These are phyloP conservation scores for Lepus americanus DNA, from an alignment of 2,113 vertebrate species.

Conservation along the genomic window DNA sequence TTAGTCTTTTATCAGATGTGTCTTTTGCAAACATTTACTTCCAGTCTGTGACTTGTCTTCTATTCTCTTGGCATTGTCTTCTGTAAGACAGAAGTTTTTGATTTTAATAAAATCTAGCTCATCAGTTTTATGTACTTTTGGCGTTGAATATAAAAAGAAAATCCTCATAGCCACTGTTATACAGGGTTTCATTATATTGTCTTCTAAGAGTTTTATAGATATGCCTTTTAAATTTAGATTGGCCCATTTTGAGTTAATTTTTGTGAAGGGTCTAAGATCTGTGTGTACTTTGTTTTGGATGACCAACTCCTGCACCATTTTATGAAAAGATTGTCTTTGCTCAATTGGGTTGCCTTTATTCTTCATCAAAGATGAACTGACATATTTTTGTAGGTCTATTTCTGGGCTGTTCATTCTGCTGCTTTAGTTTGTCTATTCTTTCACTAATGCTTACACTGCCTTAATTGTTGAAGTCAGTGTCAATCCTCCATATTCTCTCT, in stretches of 20 bases:
- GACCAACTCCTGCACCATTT: neutral
- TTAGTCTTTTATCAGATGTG: neutral
- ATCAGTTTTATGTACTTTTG: neutral
- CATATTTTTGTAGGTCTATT: neutral
- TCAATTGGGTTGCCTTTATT: neutral
- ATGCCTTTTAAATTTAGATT: neutral
- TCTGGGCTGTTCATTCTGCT: neutral
- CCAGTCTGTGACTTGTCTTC: neutral
- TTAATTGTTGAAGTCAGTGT: neutral
- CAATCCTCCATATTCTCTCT: neutral
- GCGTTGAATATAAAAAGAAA: neutral
- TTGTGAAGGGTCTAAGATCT: neutral
- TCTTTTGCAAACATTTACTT: neutral
- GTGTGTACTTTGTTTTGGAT: neutral
- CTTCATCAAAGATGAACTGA: neutral
- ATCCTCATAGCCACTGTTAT: neutral
- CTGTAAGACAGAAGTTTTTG: neutral
- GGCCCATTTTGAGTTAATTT: neutral
- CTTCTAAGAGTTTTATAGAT: neutral
- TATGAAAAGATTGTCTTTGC: neutral
- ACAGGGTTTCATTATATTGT: neutral
- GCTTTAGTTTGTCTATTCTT: neutral
- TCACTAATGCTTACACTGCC: neutral
- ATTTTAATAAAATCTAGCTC: neutral
- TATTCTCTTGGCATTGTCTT: neutral